phyloP scores from a whole-genome alignment of 2,797 vertebrate species.

The Coreius guichenoti region DNA sequence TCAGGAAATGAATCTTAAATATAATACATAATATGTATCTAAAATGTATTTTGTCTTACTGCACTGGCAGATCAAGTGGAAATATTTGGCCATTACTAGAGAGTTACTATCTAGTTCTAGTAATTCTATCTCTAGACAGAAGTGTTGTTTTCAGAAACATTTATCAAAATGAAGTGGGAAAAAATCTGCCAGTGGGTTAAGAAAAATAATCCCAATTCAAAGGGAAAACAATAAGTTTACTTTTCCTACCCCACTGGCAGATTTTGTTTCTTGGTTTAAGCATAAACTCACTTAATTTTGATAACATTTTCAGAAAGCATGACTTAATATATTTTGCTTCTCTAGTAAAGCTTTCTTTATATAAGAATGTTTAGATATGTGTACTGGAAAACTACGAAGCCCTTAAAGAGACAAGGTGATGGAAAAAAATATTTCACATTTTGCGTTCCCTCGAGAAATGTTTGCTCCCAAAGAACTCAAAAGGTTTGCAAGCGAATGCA shows the following conservation, averaged over 20 bases:
- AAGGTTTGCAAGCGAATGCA: background rate
- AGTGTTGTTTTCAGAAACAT: background rate
- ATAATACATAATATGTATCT: background rate
- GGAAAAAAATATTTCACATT: too few relatives aligned
- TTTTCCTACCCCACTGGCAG: background rate
- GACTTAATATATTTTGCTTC: background rate
- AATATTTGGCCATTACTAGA: background rate
- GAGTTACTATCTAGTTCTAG: too few relatives aligned
- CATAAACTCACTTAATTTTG: background rate
- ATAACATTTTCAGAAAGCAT: background rate
- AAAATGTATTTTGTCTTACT: background rate
- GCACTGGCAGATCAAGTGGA: background rate
- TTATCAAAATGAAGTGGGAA: background rate
- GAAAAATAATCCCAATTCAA: background rate
- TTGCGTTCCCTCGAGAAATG: too few relatives aligned
- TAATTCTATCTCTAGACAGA: too few relatives aligned
- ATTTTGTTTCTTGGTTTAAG: background rate
- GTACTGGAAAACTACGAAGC: background rate
- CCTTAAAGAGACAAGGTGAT: background rate
- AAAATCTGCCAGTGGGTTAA: background rate
- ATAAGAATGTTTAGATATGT: background rate
- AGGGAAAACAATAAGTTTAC: background rate
- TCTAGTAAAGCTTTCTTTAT: background rate
- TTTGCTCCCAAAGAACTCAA: background rate
- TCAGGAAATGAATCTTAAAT: background rate